Percentiles rank a stretch among this genome's conserved stretches.
These are phyloP conservation scores for Spodoptera exigua DNA, from an alignment of 2,888 invertebrate genomes.

Conservation along the genomic window DNA sequence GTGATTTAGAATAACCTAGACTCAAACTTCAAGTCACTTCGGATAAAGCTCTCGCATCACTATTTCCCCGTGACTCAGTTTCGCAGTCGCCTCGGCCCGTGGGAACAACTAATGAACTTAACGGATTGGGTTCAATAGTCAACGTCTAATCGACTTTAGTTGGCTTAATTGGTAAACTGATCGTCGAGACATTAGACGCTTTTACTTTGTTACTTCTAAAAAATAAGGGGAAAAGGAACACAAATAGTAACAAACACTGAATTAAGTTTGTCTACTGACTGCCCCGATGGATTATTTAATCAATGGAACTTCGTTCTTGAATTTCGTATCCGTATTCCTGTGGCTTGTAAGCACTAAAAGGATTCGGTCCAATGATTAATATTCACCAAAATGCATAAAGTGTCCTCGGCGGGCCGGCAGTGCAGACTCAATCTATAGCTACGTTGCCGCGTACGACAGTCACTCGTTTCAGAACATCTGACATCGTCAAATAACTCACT, in stretches of 20 bases:
- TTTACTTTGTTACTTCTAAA: conserved; percentile 9
- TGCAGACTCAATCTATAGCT: conserved; percentile 45
- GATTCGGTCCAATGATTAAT: conserved; percentile 49
- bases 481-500: conserved; percentile 83
- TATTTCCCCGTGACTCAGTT: conserved; percentile 41
- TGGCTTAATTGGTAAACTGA: conserved; percentile 70
- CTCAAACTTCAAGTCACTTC: conserved; percentile 13
- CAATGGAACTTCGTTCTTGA: conserved; percentile 9
- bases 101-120: conserved; percentile 68
- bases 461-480: conserved; percentile 69
- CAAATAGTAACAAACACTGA: background rate
- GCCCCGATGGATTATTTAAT: conserved; percentile 7
- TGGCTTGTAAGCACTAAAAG: conserved; percentile 35
- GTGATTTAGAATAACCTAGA: background rate
- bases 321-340: conserved; percentile 17
- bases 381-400: conserved; percentile 53
- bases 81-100: conserved; percentile 52
- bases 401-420: conserved; percentile 32
- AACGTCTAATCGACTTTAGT: conserved; percentile 67
- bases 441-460: conserved; percentile 54
- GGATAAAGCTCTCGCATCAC: conserved; percentile 39
- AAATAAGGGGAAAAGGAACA: conserved; percentile 7
- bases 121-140: conserved; percentile 65
- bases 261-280: conserved; percentile 4
- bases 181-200: conserved; percentile 55